Conservation (phyloP, 2,113 vertebrate species). For the Mirza zaza region DNA sequence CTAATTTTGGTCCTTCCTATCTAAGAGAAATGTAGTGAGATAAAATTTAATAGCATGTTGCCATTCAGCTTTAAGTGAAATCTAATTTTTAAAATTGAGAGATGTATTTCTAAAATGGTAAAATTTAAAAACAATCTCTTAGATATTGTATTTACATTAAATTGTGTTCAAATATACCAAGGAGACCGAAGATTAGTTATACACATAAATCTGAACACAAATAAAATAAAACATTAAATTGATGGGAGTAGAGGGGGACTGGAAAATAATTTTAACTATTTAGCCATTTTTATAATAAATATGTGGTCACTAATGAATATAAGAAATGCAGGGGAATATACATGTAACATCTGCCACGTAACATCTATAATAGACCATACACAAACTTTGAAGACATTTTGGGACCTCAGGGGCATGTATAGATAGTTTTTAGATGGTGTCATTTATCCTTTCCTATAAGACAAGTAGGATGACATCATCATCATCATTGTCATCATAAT, state of each 20-base stretch:
- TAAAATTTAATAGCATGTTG: background rate
- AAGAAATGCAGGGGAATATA: background rate
- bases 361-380: background rate
- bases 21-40: background rate
- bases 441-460: background rate
- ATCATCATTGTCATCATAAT: background rate
- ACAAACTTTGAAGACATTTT: background rate
- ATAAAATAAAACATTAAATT: constrained; percentile 15
- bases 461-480: background rate
- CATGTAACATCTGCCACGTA: background rate
- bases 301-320: background rate
- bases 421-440: background rate
- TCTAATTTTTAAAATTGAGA: background rate
- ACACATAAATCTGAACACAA: background rate
- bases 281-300: constrained; percentile 4
- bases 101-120: constrained; percentile 26
- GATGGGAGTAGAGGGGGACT: background rate
- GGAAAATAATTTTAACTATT: background rate
- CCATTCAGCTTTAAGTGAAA: background rate
- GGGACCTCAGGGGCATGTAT: background rate
- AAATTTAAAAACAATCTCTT: background rate
- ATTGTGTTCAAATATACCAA: background rate
- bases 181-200: background rate
- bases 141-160: background rate
- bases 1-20: background rate